Evolutionary conservation across 2,113 vertebrate genomes (phyloP), one percentile per base, ranked within the genome.

Genomic region (Chlorodrepanis virens): DNA sequence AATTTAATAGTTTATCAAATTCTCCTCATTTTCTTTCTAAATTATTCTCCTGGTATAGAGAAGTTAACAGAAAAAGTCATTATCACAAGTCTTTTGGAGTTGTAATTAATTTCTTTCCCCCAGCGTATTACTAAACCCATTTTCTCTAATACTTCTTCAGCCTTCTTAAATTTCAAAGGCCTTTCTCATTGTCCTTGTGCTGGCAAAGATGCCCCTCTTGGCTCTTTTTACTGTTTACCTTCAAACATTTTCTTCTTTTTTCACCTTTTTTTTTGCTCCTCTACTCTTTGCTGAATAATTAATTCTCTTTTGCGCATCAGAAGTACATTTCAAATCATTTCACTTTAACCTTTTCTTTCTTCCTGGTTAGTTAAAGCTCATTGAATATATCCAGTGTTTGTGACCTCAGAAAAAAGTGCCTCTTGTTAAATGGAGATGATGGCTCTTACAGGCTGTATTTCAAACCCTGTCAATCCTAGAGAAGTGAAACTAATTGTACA

Each of bases 71-170:
- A 84, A 83, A 80, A 83, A 76, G 45, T 16, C 17, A 79, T 39
- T 76, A 90, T 37, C 49, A 77, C 29, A 23, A 31, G 27, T 52
- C 31, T 69, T 93, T 86, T 28, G 6, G 56, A 88, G 31, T 22
- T 54, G 28, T 75, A 93, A 67, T 94, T 93, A 85, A 72, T 87
- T 78, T 88, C 14, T 76, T 90, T 94, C 53, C 65, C 39, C 33
- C 9, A 35, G n/a, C 7, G 65, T 68, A 49, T 82, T 82, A 67
- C 59, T 90, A 79, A 79, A 49, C 27, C 18, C 28, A 77, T 80
- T 94, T 93, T 83, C 35, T 88, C 49, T 90, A 86, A 69, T 53
- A 75, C 25, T 79, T 92, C 31, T 90, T 88, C 78, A 86, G 17
- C n/a, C 39, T 93, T 88, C 74, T 64, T 50, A 64, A 20, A 45